Percentiles rank a stretch among this genome's conserved stretches.
These are phyloP conservation scores for Conopomorpha cramerella DNA, from an alignment of 1,140 invertebrate species.

Conservation along the genomic window DNA sequence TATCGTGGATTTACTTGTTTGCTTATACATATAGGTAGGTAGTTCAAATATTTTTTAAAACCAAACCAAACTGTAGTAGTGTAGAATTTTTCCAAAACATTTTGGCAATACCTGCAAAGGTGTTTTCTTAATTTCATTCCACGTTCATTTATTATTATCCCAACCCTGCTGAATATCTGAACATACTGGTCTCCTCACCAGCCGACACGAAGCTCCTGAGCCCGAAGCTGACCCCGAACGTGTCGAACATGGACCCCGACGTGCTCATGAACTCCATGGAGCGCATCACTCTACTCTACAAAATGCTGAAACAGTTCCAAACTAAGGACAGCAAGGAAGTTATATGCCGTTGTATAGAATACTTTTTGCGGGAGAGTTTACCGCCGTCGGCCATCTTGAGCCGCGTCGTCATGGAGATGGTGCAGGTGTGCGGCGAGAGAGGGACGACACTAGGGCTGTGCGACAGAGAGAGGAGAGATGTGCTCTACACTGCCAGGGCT, in stretches of 20 bases:
- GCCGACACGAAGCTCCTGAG: constrained; percentile 37
- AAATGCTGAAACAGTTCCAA: constrained; percentile 16
- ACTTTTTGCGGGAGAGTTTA: constrained; percentile 43
- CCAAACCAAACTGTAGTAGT: not conserved
- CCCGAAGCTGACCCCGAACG: constrained; percentile 31
- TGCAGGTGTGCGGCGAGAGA: constrained; percentile 43
- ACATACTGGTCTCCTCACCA: constrained; percentile 5
- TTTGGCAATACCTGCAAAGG: too few relatives aligned
- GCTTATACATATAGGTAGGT: not conserved
- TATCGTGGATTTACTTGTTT: not conserved
- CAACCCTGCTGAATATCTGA: not conserved
- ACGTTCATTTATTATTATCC: not conserved
- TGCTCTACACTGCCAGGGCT: constrained; percentile 31
- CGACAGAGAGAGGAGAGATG: constrained; percentile 23
- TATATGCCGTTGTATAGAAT: constrained; percentile 18
- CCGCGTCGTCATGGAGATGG: constrained; percentile 47
- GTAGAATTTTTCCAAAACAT: not conserved
- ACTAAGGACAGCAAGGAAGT: constrained; percentile 18
- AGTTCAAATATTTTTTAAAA: not conserved
- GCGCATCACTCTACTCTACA: constrained; percentile 38
- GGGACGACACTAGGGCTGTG: constrained; percentile 19
- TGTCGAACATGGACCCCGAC: constrained; percentile 52
- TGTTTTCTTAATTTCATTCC: too few relatives aligned
- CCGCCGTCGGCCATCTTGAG: constrained; percentile 47
- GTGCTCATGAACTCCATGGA: constrained; percentile 50